Evolutionary conservation across 2,113 vertebrate genomes (phyloP).

Genomic region (Polypterus senegalus): DNA sequence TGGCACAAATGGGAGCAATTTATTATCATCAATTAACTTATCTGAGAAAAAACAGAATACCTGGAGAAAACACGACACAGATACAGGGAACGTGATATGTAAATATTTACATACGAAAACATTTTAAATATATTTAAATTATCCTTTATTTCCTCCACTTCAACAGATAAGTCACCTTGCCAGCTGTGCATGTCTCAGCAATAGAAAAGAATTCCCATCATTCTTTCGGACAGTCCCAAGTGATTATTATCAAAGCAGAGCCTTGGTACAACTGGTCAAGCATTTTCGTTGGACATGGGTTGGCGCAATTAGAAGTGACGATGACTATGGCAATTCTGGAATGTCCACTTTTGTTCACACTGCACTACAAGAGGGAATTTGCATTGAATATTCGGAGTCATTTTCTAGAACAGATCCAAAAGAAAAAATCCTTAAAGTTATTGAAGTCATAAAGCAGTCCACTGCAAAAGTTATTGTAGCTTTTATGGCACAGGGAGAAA

Average conservation of each 20-base stretch:
- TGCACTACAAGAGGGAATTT: conserved; percentile 10
- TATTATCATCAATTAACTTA: too few relatives aligned
- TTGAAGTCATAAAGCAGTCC: conserved; percentile 4
- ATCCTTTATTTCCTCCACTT: neutral
- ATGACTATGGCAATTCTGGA: conserved; percentile 14
- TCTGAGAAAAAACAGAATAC: too few relatives aligned
- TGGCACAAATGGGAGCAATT: too few relatives aligned
- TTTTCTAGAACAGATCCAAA: neutral
- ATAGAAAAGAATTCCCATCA: conserved; percentile 5
- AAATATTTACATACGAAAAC: too few relatives aligned
- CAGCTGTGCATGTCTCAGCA: conserved; percentile 3
- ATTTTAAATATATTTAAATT: too few relatives aligned
- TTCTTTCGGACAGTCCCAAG: conserved; percentile 10
- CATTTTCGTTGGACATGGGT: conserved; percentile 13
- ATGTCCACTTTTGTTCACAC: conserved; percentile 9
- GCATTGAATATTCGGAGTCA: conserved; percentile 13
- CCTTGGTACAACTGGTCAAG: conserved; percentile 7
- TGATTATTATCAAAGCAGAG: conserved; percentile 10
- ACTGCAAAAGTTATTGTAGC: conserved; percentile 13
- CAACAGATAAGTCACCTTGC: conserved; percentile 13
- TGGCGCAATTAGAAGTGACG: conserved; percentile 10
- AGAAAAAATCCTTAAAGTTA: conserved; percentile 6
- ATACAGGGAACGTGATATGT: too few relatives aligned
- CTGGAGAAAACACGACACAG: too few relatives aligned
- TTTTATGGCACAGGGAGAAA: conserved; percentile 1